These are phyloP conservation scores for Zaprionus gabonicus DNA, from an alignment of 1,140 invertebrate species.

Conservation along the genomic window DNA sequence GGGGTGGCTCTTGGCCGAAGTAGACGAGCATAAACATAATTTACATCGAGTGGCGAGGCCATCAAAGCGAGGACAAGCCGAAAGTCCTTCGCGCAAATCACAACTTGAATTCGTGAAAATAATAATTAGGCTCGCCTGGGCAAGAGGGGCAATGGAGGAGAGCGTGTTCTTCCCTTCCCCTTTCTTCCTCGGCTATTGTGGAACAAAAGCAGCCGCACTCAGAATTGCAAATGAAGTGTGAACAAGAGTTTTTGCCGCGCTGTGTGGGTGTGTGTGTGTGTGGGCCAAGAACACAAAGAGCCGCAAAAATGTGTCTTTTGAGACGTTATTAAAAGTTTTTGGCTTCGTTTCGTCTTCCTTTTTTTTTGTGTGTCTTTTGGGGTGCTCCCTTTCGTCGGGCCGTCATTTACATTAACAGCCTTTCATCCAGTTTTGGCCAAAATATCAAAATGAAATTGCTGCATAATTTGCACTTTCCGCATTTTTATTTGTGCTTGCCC, in stretches of 20 bases:
- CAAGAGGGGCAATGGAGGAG: background rate
- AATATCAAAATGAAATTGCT: slow-evolving; percentile 83
- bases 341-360: slow-evolving; percentile 18
- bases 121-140: slow-evolving; percentile 67
- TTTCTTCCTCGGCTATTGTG: background rate
- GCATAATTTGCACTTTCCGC: slow-evolving; percentile 81
- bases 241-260: slow-evolving; percentile 61
- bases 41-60: slow-evolving; percentile 61
- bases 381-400: slow-evolving; percentile 44
- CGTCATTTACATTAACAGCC: slow-evolving; percentile 81
- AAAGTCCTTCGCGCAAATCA: slow-evolving; percentile 53
- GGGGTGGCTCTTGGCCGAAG: background rate
- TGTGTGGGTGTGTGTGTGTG: background rate
- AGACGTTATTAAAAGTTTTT: slow-evolving; percentile 81
- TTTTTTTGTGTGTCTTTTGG: slow-evolving; percentile 33
- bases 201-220: slow-evolving; percentile 61
- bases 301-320: slow-evolving; percentile 62
- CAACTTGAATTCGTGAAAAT: slow-evolving; percentile 68
- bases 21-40: slow-evolving; percentile 75
- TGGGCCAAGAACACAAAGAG: slow-evolving; percentile 42
- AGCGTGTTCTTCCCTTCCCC: background rate
- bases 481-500: slow-evolving; percentile 63
- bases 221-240: slow-evolving; percentile 81
- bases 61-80: slow-evolving; percentile 46
- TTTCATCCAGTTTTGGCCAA: slow-evolving; percentile 70